Base-by-base conservation (phyloP, 1,140 invertebrate genomes). In the Hormaphis cornu region DNA sequence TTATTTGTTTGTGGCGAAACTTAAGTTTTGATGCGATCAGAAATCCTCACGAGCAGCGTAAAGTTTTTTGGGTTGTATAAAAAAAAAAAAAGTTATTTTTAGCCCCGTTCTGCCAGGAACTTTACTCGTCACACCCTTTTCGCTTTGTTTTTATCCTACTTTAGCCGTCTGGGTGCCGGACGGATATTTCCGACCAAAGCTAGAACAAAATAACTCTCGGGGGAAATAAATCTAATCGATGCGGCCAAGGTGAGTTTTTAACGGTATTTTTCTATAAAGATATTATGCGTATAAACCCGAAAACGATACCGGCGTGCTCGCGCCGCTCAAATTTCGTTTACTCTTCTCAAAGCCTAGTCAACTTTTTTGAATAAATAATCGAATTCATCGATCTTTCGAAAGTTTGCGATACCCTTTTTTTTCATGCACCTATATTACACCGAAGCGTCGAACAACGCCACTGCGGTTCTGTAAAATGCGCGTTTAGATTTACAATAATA, bases 21-120 rank as follows among this genome's bases (percentile, higher is more conserved):
- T 50, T 66, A 33, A 66, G 61, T 33, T 20, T 24, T 50, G 28
- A 66, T 50, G 61, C 18, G 42, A 66, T 66, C 61, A 66, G 50
- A 66, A 66, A 66, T 48, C 44, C 50, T 66, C 61, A 50, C 28
- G 28, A 28, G 50, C 42, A 66, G 44, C 35, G n/a, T 50, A 66
- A 48, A 66, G 61, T 66, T 66, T 66, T 66, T 66, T 50, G 44
- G 42, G 61, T 66, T 66, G 50, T 66, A 46, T 35, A 66, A 66
- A 63, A 66, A 66, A 28, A 46, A 50, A 66, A 66, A 63, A 66
- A 66, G 44, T 48, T 66, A 48, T 66, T 37, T 14, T 6, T 12
- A 33, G 22, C 26, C 16, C 48, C 50, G 20, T 48, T 66, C 28
- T n/a, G 61, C 16, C 28, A 14, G 18, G 28, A 66, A 48, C 42